Conservation (phyloP, 2,113 vertebrate species). For the Prionailurus viverrinus region DNA sequence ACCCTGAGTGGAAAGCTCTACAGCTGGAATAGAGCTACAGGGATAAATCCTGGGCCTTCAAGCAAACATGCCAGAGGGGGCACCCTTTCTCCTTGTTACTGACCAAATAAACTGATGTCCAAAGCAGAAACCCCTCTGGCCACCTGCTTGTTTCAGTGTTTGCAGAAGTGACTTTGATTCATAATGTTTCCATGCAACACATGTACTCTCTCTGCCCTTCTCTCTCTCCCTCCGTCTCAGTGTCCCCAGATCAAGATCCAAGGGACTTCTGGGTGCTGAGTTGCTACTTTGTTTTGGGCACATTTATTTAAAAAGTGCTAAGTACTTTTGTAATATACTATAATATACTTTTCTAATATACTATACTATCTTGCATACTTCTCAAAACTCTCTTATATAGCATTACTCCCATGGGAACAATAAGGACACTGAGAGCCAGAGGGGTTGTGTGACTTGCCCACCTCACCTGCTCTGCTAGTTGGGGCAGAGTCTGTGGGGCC, state of each 20-base stretch:
- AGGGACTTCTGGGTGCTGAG: not conserved
- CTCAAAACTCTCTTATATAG: not conserved
- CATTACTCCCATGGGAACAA: not conserved
- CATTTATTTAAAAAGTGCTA: not conserved
- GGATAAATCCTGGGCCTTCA: not conserved
- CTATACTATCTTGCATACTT: not conserved
- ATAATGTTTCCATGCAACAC: not conserved
- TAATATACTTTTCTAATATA: not conserved
- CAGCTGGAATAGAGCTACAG: not conserved
- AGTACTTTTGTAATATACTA: not conserved
- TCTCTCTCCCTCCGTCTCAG: not conserved
- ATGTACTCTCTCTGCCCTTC: not conserved
- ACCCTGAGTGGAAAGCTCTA: not conserved
- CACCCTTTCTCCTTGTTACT: not conserved
- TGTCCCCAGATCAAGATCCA: not conserved
- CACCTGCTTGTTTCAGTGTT: not conserved
- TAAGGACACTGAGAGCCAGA: not conserved
- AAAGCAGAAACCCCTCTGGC: not conserved
- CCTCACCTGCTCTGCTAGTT: not conserved
- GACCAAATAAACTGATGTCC: not conserved
- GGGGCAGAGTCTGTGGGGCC: not conserved
- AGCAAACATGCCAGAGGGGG: not conserved
- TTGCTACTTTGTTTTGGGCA: not conserved
- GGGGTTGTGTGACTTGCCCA: too few relatives aligned
- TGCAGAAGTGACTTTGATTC: not conserved